Evolutionary conservation across 2,113 vertebrate species (phyloP), one percentile per base, ranked within the genome.

Genomic region (Cephalopterus ornatus): DNA sequence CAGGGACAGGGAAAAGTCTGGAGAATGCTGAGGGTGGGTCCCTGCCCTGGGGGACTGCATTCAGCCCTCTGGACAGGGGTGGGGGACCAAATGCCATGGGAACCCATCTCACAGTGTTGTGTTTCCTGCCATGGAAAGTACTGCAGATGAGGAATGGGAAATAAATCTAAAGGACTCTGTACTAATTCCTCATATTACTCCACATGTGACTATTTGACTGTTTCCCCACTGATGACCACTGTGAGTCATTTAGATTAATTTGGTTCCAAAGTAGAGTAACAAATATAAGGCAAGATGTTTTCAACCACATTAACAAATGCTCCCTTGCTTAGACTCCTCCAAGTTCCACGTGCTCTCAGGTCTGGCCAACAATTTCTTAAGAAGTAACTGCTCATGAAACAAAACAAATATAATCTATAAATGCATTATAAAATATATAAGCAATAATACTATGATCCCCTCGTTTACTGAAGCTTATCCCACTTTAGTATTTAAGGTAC

Each of bases 31-130:
- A 30, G 32, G 35, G 18, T 41, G 32, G 9, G 26, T 14, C 33
- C 17, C 32, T 47, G 50, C 56, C 28, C 35, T 32, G 41, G 11
- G 21, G 33, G 21, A 4, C 19, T 9, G 9, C 4, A 7, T 4
- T n/a, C 28, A 41, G 12, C 21, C 37, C 53, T 8, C 27, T 14
- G 32, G 8, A 42, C 9, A 5, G 4, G 8, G 6, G 2, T 5
- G 6, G 7, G 16, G 14, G 2, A 76, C 16, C 7, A 53, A 84
- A 50, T 1, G 3, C 47, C 52, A 1, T 0, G 6, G 30, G n/a
- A 74, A 75, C 14, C 16, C 75, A 53, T 1, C 58, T 14, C 37
- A 4, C 42, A 5, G 9, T 2, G 32, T 47, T 59, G 12, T 33
- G 53, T 16, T 80, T 75, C 27, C 78, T 79, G 46, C 62, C n/a